Evolutionary conservation across 1,140 invertebrate genomes (phyloP), one percentile per base, ranked within the genome.

Genomic region (Anastrepha ludens): DNA sequence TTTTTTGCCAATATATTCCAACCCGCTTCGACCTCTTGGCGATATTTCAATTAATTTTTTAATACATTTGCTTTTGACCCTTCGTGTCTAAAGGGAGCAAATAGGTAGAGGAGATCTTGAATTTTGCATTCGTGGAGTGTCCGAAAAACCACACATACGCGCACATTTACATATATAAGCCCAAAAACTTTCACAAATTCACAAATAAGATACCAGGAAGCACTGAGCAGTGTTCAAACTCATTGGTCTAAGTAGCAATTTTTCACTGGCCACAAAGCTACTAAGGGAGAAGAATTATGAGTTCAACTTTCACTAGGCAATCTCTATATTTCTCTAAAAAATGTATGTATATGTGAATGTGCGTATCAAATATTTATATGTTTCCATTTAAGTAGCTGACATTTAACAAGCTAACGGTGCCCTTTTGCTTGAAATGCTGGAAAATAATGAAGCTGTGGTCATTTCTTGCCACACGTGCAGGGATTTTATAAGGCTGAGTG

Each of bases 1-100:
- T 58, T 58, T 7, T 58, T 58, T 7, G 15, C 29, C 65, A 41
- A 29, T 15, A 41, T 41, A 58, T 67, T 67, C 29, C 2, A 41
- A 67, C 6, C 39, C n/a, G 2, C 65, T 67, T 67, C 11, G 20
- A 67, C 65, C 65, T 3, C 29, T 67, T 39, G 65, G 65, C 65
- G 65, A 67, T 67, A 67, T 67, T 67, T 67, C 65, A 67, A 67
- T 67, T 67, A 67, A 39, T 67, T 67, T 67, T 67, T 20, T 41
- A 41, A 67, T 13, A 67, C 11, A 67, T 11, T 67, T 41, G 4
- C n/a, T 39, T 67, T 62, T 17, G 11, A 67, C 65, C 65, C 2
- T 64, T 64, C 0, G 4, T 8, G n/a, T 0, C 62, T 8, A 20
- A 64, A 8, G 2, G 3, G 9, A 64, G n/a, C n/a, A 9, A n/a